Percentiles rank a stretch among this genome's conserved stretches.
Evolutionary conservation across 2,797 vertebrate species (phyloP).

Genomic region (Chelmon rostratus): DNA sequence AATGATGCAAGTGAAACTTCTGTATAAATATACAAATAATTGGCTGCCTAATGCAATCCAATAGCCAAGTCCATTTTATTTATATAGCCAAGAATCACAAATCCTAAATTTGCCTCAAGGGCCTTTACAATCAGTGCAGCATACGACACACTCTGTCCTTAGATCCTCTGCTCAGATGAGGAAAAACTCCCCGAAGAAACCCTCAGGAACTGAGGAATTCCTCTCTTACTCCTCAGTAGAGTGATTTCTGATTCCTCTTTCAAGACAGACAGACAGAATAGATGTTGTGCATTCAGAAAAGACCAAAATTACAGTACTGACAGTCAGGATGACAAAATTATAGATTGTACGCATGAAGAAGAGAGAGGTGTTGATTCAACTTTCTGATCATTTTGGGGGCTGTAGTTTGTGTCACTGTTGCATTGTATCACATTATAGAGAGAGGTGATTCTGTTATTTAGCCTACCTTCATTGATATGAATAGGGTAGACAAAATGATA

Average conservation of each 20-base stretch:
- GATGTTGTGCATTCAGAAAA: not conserved
- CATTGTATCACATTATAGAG: not conserved
- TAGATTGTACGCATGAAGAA: not conserved
- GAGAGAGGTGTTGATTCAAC: not conserved
- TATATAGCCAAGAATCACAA: not conserved
- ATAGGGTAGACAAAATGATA: not conserved
- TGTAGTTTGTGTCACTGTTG: not conserved
- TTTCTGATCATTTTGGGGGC: not conserved
- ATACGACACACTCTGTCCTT: not conserved
- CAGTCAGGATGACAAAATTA: not conserved
- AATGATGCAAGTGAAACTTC: not conserved
- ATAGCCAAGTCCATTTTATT: not conserved
- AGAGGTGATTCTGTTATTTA: not conserved
- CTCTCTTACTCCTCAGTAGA: too few species aligned
- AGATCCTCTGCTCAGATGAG: not conserved
- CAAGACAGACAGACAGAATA: not conserved
- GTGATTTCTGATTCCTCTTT: not conserved
- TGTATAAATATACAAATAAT: not conserved
- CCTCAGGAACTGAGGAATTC: not conserved
- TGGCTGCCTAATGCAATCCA: not conserved
- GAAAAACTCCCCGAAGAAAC: not conserved
- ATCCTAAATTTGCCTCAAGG: not conserved
- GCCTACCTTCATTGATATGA: not conserved
- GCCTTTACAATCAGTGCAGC: not conserved
- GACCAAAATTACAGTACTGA: not conserved